Evolutionary conservation across 2,113 vertebrate species (phyloP), one percentile per base, ranked within the genome.

Genomic region (Callionymus lyra): DNA sequence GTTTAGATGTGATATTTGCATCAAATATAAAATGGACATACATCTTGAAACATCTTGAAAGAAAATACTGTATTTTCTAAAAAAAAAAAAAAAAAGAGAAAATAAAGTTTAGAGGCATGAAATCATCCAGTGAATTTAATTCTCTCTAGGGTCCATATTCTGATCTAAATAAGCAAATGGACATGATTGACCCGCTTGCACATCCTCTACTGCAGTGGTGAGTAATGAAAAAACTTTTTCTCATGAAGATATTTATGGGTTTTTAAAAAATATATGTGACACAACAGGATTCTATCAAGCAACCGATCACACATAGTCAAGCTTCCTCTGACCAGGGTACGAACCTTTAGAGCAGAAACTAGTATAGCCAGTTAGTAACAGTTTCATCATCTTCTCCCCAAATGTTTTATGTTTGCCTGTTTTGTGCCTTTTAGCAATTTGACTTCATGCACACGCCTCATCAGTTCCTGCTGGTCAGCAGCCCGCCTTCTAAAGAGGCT

Each of bases 371-470:
- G 15, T 18, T 31, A 31, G 10, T 21, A n/a, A 13, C 27, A 10
- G 4, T 6, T 35, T 16, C 3, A 12, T 41, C 1, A 18, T 27
- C 38, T n/a, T 17, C 10, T 9, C 19, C 6, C 3, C 15, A 18
- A 12, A 34, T 12, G 2, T 9, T 4, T 19, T 1, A 10, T 11
- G 2, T 39, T 8, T 40, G 2, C 38, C 2, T 50, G 10, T 33
- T 35, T 43, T 8, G 37, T 15, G 1, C 9, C 59, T 61, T 11
- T 80, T 80, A 98, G 94, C 94, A 95, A 77, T 89, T 98, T 79
- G 90, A 88, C 80, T 98, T 98, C 76, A 98, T 98, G 94, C 90
- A 93, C 89, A 98, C 94, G 19, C 91, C 90, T 34, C 92, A 98
- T 83, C 93, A 98, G 83, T 98, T 96, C 82, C 88, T 98, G 74